Base-by-base conservation (phyloP, 2,113 vertebrate species). In the Saguinus midas region DNA sequence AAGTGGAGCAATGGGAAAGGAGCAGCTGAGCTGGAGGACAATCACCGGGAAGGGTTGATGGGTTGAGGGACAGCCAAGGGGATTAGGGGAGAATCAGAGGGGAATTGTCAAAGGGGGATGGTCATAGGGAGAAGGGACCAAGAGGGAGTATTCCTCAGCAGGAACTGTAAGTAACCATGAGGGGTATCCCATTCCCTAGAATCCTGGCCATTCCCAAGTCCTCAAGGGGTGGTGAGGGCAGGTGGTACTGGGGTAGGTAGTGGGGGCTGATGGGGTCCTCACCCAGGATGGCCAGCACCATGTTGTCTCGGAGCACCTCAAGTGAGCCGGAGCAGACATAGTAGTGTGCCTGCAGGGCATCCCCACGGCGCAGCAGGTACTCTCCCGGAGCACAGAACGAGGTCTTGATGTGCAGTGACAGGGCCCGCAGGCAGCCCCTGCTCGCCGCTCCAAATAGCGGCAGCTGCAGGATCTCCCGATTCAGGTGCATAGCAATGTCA, bases 381-480 rank as follows among this genome's bases (percentile, higher is more conserved):
- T 99, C 99, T 25, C 99, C 99, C 0, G 99, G 99, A 8, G 99
- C 99, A 0, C 99, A 99, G 98, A 99, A 99, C 0, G 99, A 99
- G 23, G 99, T 99, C 98, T 99, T 99, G 98, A 99, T 99, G 98
- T 99, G 99, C 89, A 99, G 98, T 0, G 99, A 99, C 94, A 99
- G 99, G 57, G 99, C 99, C 75, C 99, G 99, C 86, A 99, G 98
- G 97, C 99, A 99, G 93, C 99, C 99, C 93, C 99, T 98, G 98
- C 99, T 99, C 32, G 99, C 99, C 0, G 98, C 98, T 98, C 99
- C 99, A 8, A 99, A 99, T 85, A 99, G 97, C 0, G 99, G 98
- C 96, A 99, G 99, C 98, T 99, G 99, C 98, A 99, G 98, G 98
- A 99, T 99, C 98, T 99, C 99, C 98, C 99, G 99, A 98, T 99